Base-by-base conservation (phyloP, 2,888 invertebrate species). In the Petrophora chlorosata region DNA sequence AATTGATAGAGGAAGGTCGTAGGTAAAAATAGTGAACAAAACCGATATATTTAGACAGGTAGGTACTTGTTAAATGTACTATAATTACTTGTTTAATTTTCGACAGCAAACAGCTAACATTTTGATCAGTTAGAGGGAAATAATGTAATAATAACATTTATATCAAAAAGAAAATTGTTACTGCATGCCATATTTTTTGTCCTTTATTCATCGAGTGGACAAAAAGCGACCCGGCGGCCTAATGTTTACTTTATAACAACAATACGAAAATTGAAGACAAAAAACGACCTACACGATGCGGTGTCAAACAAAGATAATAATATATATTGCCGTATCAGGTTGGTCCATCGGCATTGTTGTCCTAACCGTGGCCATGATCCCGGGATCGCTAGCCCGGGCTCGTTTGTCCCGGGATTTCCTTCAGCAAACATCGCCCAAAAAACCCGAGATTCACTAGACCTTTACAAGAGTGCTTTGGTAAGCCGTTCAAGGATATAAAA, bases 371-470 rank as follows among this genome's bases (percentile, higher is more conserved):
- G 71, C 79, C 79, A 66, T 82, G 83, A 85, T 85, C 85, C 80
- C 73, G 74, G 76, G 79, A 79, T 83, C 76, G 76, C 70, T 72
- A 42, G 38, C 30, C 39, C 34, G 73, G 73, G 66, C 82, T 86
- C 85, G 86, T 87, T 88, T 88, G 87, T 88, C 84, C 79, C 82
- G 81, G 82, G 76, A 83, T 83, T 84, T 85, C 85, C 88, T 79
- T 83, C 76, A 77, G 85, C 83, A 89, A 88, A 88, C 87, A 86
- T 79, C 80, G 79, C 70, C 82, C 76, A 75, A 80, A 82, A n/a
- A 81, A 82, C 79, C 83, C 84, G 79, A 82, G 81, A 85, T 86
- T 84, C 84, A 82, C 83, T 81, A 81, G 83, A 82, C 85, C 85
- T 85, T 83, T 81, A 78, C 81, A 80, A 76, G 76, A 83, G 82